phyloP scores from a whole-genome alignment of 2,797 vertebrate species.

The Hippopotamyrus pictus region DNA sequence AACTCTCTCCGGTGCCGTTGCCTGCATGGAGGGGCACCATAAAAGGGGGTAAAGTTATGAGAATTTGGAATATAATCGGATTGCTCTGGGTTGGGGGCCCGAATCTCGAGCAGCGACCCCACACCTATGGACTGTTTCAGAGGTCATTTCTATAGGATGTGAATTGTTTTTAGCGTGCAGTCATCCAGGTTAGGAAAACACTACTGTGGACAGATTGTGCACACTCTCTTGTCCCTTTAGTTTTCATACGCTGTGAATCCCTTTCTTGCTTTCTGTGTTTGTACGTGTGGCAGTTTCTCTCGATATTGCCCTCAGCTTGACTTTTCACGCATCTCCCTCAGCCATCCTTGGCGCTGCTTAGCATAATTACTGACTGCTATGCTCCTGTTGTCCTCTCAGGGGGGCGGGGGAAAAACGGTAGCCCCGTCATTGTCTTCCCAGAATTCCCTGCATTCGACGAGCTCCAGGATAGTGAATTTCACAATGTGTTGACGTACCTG shows the following conservation, averaged over 20 bases:
- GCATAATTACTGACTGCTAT: neutral
- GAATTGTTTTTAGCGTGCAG: neutral
- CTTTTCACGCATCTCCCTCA: neutral
- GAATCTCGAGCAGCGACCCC: neutral
- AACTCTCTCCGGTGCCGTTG: neutral
- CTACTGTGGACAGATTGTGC: neutral
- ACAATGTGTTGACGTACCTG: constrained; percentile 83
- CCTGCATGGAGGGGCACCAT: neutral
- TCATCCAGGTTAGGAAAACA: neutral
- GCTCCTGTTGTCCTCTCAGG: constrained; percentile 57
- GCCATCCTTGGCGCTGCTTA: neutral
- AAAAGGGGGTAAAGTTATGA: neutral
- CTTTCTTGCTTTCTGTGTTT: neutral
- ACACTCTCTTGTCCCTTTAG: neutral
- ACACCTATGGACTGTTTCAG: neutral
- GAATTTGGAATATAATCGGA: neutral
- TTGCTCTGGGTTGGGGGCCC: neutral
- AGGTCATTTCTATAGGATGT: neutral
- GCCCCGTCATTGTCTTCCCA: constrained; percentile 84
- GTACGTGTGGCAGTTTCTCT: neutral
- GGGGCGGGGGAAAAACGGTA: constrained; percentile 77
- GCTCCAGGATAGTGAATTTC: constrained; percentile 78
- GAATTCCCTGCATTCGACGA: constrained; percentile 81
- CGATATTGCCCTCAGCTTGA: neutral
- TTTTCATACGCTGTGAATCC: neutral